Percentiles rank a stretch among this genome's conserved stretches.
phyloP scores from a whole-genome alignment of 2,888 invertebrate species.

The Chrysopilus asiliformis region DNA sequence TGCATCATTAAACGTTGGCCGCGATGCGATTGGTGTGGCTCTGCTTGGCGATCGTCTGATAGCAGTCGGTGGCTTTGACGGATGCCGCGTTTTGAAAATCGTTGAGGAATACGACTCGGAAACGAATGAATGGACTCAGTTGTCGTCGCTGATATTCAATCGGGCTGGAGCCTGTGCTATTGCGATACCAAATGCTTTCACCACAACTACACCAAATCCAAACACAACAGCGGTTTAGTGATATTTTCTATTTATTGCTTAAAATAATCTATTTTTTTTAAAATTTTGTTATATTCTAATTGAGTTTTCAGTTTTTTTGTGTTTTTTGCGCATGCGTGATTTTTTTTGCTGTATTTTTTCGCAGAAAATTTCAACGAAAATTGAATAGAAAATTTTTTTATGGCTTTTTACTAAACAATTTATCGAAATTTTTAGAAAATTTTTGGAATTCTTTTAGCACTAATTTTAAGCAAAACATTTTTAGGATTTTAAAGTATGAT shows the following conservation, averaged over 20 bases:
- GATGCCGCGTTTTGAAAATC: conserved; percentile 69
- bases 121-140: conserved; percentile 62
- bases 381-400: conserved; percentile 1
- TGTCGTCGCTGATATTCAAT: conserved; percentile 66
- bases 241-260: conserved; percentile 15
- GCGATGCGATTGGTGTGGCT: conserved; percentile 83
- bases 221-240: conserved; percentile 35
- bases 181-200: conserved; percentile 39
- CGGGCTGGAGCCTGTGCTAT: conserved; percentile 84
- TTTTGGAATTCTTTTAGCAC: too few relatives aligned
- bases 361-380: background rate
- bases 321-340: background rate
- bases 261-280: conserved; percentile 8
- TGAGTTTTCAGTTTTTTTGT: background rate
- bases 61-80: conserved; percentile 84
- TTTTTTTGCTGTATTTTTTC: background rate
- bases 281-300: background rate
- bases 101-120: conserved; percentile 85
- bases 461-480: too few relatives aligned
- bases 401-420: too few relatives aligned
- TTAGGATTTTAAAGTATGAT: too few relatives aligned
- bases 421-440: too few relatives aligned
- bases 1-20: conserved; percentile 65
- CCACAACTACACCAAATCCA: conserved; percentile 29
- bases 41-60: conserved; percentile 62